These are phyloP conservation scores for Indicator maculatus DNA, from an alignment of 2,113 vertebrate genomes.

Conservation along the genomic window DNA sequence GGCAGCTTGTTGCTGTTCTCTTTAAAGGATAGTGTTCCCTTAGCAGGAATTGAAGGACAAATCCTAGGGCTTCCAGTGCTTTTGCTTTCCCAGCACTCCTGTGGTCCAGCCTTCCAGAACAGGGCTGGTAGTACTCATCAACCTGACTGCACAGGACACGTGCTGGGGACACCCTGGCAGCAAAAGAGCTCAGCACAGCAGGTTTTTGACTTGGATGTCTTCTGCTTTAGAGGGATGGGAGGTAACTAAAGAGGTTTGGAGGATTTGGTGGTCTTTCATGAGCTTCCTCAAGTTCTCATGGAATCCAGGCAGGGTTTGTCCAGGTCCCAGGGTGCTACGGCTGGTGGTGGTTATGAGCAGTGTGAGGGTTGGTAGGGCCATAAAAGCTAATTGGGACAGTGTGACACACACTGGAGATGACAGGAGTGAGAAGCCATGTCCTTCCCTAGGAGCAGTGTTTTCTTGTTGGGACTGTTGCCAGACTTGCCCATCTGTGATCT, in stretches of 20 bases:
- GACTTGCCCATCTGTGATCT: background rate
- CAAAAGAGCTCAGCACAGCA: background rate
- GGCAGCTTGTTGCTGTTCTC: background rate
- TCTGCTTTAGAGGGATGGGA: background rate
- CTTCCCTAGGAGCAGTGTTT: background rate
- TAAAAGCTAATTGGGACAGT: background rate
- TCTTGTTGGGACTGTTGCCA: background rate
- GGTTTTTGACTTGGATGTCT: background rate
- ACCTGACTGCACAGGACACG: fast-evolving
- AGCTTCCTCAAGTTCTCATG: background rate
- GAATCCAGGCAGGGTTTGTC: background rate
- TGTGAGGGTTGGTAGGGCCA: background rate
- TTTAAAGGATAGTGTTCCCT: background rate
- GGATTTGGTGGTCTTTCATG: background rate
- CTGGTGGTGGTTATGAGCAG: background rate
- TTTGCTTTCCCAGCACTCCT: background rate
- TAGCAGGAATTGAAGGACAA: background rate
- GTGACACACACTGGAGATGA: background rate
- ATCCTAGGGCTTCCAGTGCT: background rate
- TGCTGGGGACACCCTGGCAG: background rate
- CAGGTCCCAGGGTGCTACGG: fast-evolving
- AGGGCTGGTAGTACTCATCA: background rate
- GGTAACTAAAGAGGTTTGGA: background rate
- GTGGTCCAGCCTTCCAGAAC: background rate
- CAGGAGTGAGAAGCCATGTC: background rate